Evolutionary conservation across 2,888 invertebrate species (phyloP).

Genomic region (Eupeodes luniger): DNA sequence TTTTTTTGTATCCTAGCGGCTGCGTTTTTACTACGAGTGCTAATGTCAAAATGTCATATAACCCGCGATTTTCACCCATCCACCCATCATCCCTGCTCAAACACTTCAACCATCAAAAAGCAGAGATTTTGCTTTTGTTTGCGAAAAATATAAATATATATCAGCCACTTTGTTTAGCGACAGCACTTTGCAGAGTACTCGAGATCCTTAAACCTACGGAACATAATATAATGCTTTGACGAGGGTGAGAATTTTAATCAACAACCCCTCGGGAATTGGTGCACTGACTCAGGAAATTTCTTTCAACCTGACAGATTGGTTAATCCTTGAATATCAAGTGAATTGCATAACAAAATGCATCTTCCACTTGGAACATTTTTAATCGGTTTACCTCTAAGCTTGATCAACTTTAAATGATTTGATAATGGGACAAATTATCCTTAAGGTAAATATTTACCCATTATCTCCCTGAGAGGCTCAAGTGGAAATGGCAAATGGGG

Average conservation of each 20-base stretch:
- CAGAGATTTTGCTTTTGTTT: slow-evolving; percentile 65
- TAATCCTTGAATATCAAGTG: not conserved
- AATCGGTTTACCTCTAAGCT: slow-evolving; percentile 71
- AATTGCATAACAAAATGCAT: slow-evolving; percentile 52
- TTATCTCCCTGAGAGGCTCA: slow-evolving; percentile 4
- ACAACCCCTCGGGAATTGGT: slow-evolving; percentile 56
- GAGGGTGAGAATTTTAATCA: slow-evolving; percentile 41
- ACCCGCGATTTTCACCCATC: slow-evolving; percentile 67
- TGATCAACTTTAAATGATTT: slow-evolving; percentile 62
- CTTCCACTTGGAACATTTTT: slow-evolving; percentile 28
- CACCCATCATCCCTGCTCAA: slow-evolving; percentile 38
- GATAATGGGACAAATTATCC: slow-evolving; percentile 69
- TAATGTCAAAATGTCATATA: slow-evolving; percentile 76
- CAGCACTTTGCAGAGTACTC: slow-evolving; percentile 64
- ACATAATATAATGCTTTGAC: slow-evolving; percentile 41
- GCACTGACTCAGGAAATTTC: not conserved
- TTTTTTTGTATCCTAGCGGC: slow-evolving; percentile 40
- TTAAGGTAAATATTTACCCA: slow-evolving; percentile 48
- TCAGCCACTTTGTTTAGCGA: slow-evolving; percentile 71
- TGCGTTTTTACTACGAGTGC: slow-evolving; percentile 62
- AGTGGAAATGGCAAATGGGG: slow-evolving; percentile 35
- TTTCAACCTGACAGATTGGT: slow-evolving; percentile 26
- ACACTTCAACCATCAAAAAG: slow-evolving; percentile 59
- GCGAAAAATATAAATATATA: slow-evolving; percentile 63
- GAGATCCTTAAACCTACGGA: slow-evolving; percentile 48